These are phyloP conservation scores for Clinocottus analis DNA, from an alignment of 2,113 vertebrate species.

Conservation along the genomic window DNA sequence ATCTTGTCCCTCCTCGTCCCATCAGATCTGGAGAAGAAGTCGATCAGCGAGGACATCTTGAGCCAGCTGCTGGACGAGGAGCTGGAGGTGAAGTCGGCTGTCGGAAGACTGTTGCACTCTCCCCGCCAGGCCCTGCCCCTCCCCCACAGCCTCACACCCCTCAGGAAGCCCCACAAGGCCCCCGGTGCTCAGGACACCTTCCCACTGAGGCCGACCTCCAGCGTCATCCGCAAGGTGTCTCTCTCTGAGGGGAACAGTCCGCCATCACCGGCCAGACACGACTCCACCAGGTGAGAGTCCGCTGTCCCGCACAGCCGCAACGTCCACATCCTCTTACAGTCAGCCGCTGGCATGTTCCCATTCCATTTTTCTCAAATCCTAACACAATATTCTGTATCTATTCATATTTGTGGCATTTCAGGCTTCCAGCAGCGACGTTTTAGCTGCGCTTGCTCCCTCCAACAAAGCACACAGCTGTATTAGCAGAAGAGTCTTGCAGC, in stretches of 20 bases:
- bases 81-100: conserved; percentile 69
- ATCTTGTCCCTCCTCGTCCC: neutral
- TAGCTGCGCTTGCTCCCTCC: no score
- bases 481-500: no score
- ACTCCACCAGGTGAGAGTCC: conserved; percentile 63
- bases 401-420: no score
- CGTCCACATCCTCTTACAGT: neutral
- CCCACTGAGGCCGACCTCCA: conserved; percentile 5
- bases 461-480: no score
- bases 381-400: no score
- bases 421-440: no score
- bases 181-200: neutral
- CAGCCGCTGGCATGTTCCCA: no score
- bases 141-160: conserved; percentile 59
- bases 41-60: conserved; percentile 67
- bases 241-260: neutral
- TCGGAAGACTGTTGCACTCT: conserved; percentile 67
- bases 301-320: neutral
- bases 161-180: neutral
- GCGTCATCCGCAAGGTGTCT: conserved; percentile 22
- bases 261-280: neutral
- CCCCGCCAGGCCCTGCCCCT: conserved; percentile 68
- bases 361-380: no score
- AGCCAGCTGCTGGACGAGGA: conserved; percentile 78
- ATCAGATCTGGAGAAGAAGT: conserved; percentile 79